A percentile compares a stretch with the other conserved stretches of the same genome.
These are phyloP conservation scores for Mythimna loreyi DNA, from an alignment of 2,888 invertebrate species.

Conservation along the genomic window DNA sequence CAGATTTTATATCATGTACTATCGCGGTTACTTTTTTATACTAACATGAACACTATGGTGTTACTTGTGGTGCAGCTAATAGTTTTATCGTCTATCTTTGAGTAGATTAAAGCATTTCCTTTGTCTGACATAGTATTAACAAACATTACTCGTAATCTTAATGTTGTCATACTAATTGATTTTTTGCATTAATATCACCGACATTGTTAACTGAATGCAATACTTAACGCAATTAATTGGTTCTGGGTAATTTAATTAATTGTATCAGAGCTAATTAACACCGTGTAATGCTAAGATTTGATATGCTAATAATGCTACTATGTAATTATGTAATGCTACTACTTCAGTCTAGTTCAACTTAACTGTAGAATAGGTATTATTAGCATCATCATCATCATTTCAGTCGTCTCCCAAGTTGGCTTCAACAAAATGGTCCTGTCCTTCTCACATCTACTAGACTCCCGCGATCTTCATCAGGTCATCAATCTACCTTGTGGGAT, in stretches of 20 bases:
- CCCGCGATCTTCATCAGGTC: too few relatives aligned
- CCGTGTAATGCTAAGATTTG: background rate
- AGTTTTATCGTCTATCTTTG: constrained; percentile 28
- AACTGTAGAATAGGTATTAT: background rate
- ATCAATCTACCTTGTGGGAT: too few relatives aligned
- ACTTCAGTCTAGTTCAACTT: background rate
- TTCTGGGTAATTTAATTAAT: constrained; percentile 6
- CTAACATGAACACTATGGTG: background rate
- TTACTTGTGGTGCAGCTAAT: too few relatives aligned
- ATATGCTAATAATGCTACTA: background rate
- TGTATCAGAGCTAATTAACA: background rate
- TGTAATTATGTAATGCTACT: background rate
- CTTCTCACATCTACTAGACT: too few relatives aligned
- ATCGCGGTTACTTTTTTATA: too few relatives aligned
- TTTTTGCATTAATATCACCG: constrained; percentile 28
- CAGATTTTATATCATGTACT: too few relatives aligned
- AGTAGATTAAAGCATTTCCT: constrained; percentile 24
- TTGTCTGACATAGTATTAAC: constrained; percentile 30
- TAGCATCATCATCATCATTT: too few relatives aligned
- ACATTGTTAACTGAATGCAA: constrained; percentile 9
- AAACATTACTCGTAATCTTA: constrained; percentile 20
- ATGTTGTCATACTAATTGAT: constrained; percentile 47
- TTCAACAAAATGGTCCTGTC: too few relatives aligned
- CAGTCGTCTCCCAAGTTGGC: too few relatives aligned
- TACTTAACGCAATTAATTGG: constrained; percentile 14